Percentiles rank a stretch among this genome's conserved stretches.
phyloP scores from a whole-genome alignment of 37 sponge, comb jelly and placozoan species.

The Lycopodina hypogea region DNA sequence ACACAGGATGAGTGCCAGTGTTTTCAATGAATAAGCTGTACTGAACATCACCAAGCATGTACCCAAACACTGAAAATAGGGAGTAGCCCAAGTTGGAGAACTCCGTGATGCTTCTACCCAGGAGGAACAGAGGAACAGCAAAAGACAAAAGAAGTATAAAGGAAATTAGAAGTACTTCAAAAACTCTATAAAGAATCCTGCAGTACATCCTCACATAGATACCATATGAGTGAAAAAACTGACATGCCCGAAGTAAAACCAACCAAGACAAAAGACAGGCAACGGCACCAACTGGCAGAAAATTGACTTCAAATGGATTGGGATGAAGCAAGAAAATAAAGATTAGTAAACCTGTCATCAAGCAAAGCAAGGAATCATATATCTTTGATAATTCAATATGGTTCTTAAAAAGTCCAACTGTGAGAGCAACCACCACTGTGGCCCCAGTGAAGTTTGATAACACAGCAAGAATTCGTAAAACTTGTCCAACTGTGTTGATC shows the following conservation, averaged over 20 bases:
- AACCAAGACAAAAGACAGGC: constrained; percentile 79
- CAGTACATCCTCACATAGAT: constrained; percentile 79
- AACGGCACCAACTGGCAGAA: constrained; percentile 64
- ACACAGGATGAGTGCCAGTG: constrained; percentile 10
- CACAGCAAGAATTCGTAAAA: constrained; percentile 4
- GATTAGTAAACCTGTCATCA: neutral
- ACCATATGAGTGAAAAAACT: constrained; percentile 65
- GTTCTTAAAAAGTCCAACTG: neutral
- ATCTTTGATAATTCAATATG: neutral
- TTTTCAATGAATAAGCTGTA: constrained; percentile 21
- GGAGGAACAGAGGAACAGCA: constrained; percentile 57
- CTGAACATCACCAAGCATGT: constrained; percentile 64
- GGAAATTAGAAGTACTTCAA: constrained; percentile 49
- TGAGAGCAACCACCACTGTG: neutral
- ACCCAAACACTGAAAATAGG: constrained; percentile 51
- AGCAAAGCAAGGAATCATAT: neutral
- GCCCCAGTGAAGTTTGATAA: neutral
- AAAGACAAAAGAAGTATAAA: constrained; percentile 64
- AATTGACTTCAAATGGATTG: constrained; percentile 2
- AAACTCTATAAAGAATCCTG: constrained; percentile 49
- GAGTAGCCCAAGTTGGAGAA: constrained; percentile 47
- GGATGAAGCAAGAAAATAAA: constrained; percentile 37
- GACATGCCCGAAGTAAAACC: constrained; percentile 32
- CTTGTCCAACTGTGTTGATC: neutral
- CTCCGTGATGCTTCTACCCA: constrained; percentile 27